phyloP scores from a whole-genome alignment of 2,797 vertebrate genomes.

The Hirundo rustica region DNA sequence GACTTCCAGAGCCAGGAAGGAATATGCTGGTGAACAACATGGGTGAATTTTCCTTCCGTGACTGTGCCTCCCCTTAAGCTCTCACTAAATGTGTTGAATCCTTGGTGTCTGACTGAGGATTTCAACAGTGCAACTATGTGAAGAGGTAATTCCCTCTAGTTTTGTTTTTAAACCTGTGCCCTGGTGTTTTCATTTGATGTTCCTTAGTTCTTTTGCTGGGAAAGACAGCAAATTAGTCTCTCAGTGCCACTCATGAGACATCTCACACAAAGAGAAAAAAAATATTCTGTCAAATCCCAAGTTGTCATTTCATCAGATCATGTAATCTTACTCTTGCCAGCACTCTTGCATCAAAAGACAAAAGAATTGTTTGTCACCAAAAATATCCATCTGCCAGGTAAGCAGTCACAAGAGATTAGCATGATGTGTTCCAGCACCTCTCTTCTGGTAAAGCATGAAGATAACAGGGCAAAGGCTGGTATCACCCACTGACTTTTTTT shows the following conservation, averaged over 20 bases:
- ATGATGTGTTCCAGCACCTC: background rate
- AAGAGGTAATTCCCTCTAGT: background rate
- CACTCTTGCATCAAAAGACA: background rate
- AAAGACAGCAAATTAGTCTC: background rate
- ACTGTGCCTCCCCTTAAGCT: background rate
- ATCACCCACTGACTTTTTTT: background rate
- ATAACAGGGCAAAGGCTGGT: background rate
- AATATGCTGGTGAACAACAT: background rate
- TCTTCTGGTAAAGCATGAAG: background rate
- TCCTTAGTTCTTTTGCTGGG: background rate
- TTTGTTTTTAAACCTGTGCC: background rate
- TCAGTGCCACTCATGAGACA: background rate
- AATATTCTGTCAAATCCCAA: background rate
- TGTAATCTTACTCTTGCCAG: background rate
- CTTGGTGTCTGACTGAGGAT: background rate
- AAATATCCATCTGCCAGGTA: background rate
- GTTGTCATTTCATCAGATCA: background rate
- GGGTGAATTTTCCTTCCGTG: background rate
- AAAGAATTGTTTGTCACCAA: background rate
- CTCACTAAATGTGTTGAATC: background rate
- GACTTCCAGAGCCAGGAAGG: background rate
- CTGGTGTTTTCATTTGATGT: background rate
- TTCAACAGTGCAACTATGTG: background rate
- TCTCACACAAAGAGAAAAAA: background rate
- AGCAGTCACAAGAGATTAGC: background rate